Evolutionary conservation across 2,888 invertebrate genomes (phyloP), one percentile per base, ranked within the genome.

Genomic region (Sinhomidia bicolor): DNA sequence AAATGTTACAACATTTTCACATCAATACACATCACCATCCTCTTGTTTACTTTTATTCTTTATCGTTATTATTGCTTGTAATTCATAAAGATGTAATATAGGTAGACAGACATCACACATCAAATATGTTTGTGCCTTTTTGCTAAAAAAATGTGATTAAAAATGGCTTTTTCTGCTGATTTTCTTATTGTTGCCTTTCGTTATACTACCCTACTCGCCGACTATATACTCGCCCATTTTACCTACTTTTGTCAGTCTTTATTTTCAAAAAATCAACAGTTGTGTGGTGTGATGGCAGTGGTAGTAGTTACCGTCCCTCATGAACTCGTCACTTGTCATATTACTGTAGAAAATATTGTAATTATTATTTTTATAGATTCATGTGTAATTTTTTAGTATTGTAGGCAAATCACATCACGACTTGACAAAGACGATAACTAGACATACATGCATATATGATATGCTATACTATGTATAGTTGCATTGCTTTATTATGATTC

Each of bases 361-460:
- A 44, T 74, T 7, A 41, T 62, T 74, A 14, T 62, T 62, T 65
- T 36, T 65, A 65, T n/a, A n/a, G 17, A 29, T 32, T 65, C 26
- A 12, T 26, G 29, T 12, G 10, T 62, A 29, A n/a, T 36, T 32
- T 65, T 60, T 47, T 74, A 51, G 51, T 26, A 54, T 20, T 74
- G 44, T 74, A 54, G 51, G 76, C 76, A 78, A 78, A 78, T 78
- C 76, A 78, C 76, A 65, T 65, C 65, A 65, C 65, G 76, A 51
- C 54, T 51, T 78, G 51, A 78, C 44, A 44, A 74, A 44, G n/a
- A 47, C 4, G 5, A 71, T n/a, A n/a, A n/a, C n/a, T n/a, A n/a
- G n/a, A n/a, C n/a, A n/a, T n/a, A n/a, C n/a, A n/a, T n/a, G n/a
- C n/a, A n/a, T n/a, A n/a, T n/a, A n/a, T n/a, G n/a, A n/a, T n/a